Percentiles rank a stretch among this genome's conserved stretches.
These are phyloP conservation scores for Dendrocopos noguchii DNA, from an alignment of 2,113 vertebrate species.

Conservation along the genomic window DNA sequence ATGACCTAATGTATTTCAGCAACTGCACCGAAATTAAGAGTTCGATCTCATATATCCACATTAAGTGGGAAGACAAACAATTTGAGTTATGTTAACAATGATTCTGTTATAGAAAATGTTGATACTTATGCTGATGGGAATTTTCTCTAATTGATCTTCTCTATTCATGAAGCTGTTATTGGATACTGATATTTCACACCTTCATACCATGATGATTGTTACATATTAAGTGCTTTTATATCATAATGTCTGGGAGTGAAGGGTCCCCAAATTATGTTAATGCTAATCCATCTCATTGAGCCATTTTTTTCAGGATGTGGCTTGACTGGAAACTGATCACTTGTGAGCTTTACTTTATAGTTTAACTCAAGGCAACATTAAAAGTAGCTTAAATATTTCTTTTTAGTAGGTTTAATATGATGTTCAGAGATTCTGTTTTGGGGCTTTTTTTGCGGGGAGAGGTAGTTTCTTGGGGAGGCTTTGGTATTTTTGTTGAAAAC, in stretches of 20 bases:
- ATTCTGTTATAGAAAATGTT: not conserved
- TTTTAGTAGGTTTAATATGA: not conserved
- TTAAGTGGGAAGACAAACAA: constrained; percentile 23
- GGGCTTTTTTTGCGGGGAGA: not conserved
- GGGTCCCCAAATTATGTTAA: not conserved
- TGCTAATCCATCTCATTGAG: not conserved
- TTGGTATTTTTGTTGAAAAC: constrained; percentile 41
- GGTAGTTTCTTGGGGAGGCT: not conserved
- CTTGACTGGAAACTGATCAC: not conserved
- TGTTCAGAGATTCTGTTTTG: not conserved
- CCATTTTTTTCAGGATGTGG: not conserved
- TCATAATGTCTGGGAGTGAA: not conserved
- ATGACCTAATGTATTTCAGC: not conserved
- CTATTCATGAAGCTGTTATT: not conserved
- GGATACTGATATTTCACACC: constrained; percentile 32
- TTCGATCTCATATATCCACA: not conserved
- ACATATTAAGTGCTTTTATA: not conserved
- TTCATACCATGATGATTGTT: not conserved
- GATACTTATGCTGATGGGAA: not conserved
- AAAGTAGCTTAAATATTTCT: not conserved
- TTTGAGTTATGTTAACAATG: not conserved
- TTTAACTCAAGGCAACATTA: not conserved
- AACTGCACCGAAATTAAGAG: not conserved
- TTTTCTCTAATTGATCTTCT: constrained; percentile 32
- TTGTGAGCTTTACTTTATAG: not conserved